phyloP scores from a whole-genome alignment of 1,140 invertebrate species.

The Leptinotarsa undecemlineata region DNA sequence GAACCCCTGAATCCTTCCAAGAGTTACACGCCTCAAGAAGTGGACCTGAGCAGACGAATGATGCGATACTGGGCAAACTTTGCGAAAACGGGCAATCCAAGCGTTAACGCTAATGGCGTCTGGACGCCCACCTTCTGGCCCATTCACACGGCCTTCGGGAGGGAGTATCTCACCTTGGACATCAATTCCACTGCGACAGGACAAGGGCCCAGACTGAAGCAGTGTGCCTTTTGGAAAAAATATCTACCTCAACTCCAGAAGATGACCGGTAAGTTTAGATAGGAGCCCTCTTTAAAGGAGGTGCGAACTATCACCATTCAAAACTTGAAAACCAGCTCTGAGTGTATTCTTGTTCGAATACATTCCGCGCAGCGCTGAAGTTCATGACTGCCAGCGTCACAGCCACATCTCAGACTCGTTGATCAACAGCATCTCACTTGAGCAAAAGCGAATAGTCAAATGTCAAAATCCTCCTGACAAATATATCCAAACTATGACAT shows the following conservation, averaged over 20 bases:
- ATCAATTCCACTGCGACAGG: constrained; percentile 81
- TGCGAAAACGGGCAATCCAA: constrained; percentile 87
- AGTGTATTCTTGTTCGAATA: too few species aligned
- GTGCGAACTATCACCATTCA: too few species aligned
- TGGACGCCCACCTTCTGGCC: constrained; percentile 81
- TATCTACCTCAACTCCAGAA: constrained; percentile 87
- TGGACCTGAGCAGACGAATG: constrained; percentile 79
- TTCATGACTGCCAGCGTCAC: too few species aligned
- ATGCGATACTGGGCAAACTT: constrained; percentile 97
- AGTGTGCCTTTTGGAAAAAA: constrained; percentile 96
- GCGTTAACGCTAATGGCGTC: constrained; percentile 66
- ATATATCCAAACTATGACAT: too few species aligned
- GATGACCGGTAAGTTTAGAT: constrained; percentile 65
- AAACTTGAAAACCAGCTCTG: not conserved
- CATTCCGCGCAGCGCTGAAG: too few species aligned
- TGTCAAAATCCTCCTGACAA: too few species aligned
- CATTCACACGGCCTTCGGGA: constrained; percentile 76
- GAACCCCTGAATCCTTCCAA: constrained; percentile 83
- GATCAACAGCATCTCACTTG: too few species aligned
- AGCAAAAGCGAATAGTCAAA: too few species aligned
- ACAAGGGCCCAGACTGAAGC: constrained; percentile 81
- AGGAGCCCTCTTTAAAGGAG: not conserved
- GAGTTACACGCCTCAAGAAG: constrained; percentile 78
- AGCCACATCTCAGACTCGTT: too few species aligned
- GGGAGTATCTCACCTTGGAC: constrained; percentile 84